Evolutionary conservation across 2,797 vertebrate species (phyloP).

Genomic region (Crocodylus rhombifer): DNA sequence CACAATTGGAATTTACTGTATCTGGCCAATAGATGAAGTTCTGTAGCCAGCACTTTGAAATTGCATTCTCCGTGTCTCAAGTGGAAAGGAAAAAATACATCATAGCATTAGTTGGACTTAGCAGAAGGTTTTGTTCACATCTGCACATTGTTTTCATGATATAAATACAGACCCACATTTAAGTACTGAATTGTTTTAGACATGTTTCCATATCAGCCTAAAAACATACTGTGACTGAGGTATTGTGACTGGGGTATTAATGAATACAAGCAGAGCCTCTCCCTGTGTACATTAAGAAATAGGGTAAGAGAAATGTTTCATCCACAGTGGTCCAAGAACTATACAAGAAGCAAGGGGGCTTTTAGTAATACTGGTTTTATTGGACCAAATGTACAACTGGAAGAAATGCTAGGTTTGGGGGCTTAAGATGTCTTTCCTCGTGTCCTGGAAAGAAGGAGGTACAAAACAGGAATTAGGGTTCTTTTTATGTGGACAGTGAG

Average conservation of each 20-base stretch:
- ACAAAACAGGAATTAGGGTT: no score
- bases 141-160: background rate
- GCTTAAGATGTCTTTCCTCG: no score
- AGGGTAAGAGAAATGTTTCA: background rate
- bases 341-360: no score
- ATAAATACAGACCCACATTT: background rate
- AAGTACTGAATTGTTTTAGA: background rate
- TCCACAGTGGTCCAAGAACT: no score
- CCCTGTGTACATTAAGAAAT: background rate
- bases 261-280: fast-evolving
- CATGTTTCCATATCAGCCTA: background rate
- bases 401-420: no score
- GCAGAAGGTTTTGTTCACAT: background rate
- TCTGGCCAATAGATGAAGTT: background rate
- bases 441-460: no score
- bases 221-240: background rate
- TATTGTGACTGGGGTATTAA: background rate
- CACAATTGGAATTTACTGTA: background rate
- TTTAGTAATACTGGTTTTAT: no score
- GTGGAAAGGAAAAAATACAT: background rate
- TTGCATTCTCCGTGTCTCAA: background rate
- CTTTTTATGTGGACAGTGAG: background rate
- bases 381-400: no score
- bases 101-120: background rate
- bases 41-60: background rate